phyloP scores from a whole-genome alignment of 2,113 vertebrate genomes.

The Lynx canadensis region DNA sequence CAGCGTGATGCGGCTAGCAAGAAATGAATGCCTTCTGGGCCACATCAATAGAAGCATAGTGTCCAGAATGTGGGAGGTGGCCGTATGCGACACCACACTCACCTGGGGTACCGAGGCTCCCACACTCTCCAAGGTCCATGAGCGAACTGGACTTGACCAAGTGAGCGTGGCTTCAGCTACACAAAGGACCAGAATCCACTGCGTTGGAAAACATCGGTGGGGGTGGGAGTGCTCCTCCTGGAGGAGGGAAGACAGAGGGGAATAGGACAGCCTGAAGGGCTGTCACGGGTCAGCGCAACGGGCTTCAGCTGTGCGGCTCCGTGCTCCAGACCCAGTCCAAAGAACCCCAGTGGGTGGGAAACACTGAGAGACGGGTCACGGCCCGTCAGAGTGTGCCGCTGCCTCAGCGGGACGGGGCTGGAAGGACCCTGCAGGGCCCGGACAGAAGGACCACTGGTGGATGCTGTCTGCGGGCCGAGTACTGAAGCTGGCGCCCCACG shows the following conservation, averaged over 20 bases:
- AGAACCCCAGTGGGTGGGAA: neutral
- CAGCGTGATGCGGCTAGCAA: neutral
- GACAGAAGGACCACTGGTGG: neutral
- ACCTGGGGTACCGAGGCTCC: neutral
- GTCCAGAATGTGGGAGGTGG: neutral
- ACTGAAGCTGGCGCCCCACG: neutral
- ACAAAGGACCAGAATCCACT: neutral
- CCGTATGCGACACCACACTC: neutral
- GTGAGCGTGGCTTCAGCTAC: neutral
- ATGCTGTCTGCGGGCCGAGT: neutral
- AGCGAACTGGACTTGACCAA: neutral
- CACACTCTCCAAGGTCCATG: neutral
- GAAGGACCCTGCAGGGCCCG: neutral
- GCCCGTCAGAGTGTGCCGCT: neutral
- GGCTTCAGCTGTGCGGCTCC: neutral
- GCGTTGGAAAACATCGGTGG: neutral
- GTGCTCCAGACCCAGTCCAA: neutral
- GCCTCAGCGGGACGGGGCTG: neutral
- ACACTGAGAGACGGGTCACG: neutral
- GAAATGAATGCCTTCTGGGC: neutral
- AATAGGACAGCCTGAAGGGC: neutral
- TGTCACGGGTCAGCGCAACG: neutral
- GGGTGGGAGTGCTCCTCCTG: neutral
- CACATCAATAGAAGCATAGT: neutral
- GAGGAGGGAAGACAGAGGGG: rapidly evolving